phyloP scores from a whole-genome alignment of 2,888 invertebrate genomes.

The Ophioninae sp. region DNA sequence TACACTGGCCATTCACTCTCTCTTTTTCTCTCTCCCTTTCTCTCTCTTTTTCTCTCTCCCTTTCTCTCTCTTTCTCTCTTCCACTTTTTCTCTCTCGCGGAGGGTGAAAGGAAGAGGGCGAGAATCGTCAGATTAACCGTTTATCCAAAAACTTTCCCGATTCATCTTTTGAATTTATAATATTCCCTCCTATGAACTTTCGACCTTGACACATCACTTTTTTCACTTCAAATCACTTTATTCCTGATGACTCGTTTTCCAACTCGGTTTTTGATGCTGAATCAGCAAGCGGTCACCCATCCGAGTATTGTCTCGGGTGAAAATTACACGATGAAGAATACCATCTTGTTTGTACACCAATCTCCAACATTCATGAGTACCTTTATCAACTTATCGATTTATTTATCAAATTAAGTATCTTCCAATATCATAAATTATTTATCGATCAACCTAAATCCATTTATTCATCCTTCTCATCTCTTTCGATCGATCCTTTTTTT shows the following conservation, averaged over 20 bases:
- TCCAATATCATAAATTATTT: too few relatives aligned
- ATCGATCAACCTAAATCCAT: too few relatives aligned
- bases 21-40: background rate
- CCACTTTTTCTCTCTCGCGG: background rate
- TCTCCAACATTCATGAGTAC: background rate
- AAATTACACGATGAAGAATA: background rate
- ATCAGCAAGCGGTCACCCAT: background rate
- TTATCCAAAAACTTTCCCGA: background rate
- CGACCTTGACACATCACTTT: background rate
- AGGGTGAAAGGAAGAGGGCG: too few relatives aligned
- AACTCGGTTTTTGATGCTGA: background rate
- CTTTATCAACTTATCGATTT: too few relatives aligned
- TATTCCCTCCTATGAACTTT: background rate
- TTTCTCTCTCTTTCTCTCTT: slow-evolving; percentile 5
- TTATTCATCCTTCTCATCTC: too few relatives aligned
- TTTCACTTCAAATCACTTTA: background rate
- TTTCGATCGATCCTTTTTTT: too few relatives aligned
- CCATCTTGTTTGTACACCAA: background rate
- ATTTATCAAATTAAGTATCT: too few relatives aligned
- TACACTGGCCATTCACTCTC: slow-evolving; percentile 46
- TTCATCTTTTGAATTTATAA: background rate
- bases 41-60: slow-evolving; percentile 38
- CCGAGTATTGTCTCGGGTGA: background rate
- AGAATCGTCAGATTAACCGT: background rate
- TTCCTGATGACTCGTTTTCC: background rate